Base-by-base conservation (phyloP, 2,888 invertebrate species). In the Odontomyia ornata region DNA sequence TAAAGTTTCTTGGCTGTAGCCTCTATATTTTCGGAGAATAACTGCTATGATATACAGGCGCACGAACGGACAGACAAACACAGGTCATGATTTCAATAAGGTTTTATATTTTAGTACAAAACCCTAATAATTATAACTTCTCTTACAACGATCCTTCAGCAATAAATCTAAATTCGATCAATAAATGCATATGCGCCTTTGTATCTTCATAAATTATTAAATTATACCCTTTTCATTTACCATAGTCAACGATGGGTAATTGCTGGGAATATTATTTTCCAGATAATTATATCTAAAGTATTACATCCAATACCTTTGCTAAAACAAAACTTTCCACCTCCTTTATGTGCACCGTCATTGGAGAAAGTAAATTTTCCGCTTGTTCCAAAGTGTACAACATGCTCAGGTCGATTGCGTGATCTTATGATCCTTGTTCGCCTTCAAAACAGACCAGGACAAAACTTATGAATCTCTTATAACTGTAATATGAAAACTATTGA, bases 401-500 rank as follows among this genome's bases (percentile, higher is more conserved):
- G 57, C 57, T 60, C 13, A 60, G 11, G 25, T 13, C 57, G 57
- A 60, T 60, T 60, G 57, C 57, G 57, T 60, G 57, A 60, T 60
- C 57, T 60, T 60, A 25, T 60, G 57, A 60, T 60, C 57, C 23
- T 60, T 60, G 57, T 60, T 9, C 57, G 25, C 25, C 11, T 25
- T 60, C 57, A 25, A 60, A 60, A 23, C 25, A 60, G 56, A n/a
- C 7, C 56, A 60, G 57, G 4, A 60, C 4, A 52, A 36, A 36
- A 36, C 36, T 4, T 15, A 52, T 52, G 52, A 52, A 52, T 9
- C 3, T 52, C 13, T 13, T 52, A 52, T 15, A 52, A 60, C 18
- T 60, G 25, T 60, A 25, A 60, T 60, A 60, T 60, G 57, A 25
- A 60, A 60, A 60, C 23, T 60, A 60, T 60, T 60, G 57, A 60